Conservation (phyloP, 1,140 invertebrate genomes). For the Heliconius nattereri region DNA sequence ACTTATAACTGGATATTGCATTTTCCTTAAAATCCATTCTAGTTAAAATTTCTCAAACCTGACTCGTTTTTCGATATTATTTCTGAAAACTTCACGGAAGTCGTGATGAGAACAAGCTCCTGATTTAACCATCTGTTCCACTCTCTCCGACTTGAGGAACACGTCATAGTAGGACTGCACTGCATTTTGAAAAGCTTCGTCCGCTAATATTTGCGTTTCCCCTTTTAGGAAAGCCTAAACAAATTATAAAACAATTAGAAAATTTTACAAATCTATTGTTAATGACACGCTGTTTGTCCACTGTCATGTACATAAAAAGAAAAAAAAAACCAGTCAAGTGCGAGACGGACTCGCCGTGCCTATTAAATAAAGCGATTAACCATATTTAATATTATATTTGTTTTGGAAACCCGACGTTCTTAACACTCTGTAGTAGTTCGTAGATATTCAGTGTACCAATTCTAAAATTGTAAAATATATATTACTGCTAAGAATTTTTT, state of each 20-base stretch:
- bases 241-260: not conserved
- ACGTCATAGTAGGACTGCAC: constrained; percentile 98
- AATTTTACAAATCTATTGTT: not conserved
- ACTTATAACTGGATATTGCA: no score
- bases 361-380: no score
- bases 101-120: constrained; percentile 99
- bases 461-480: no score
- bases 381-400: no score
- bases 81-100: constrained; percentile 98
- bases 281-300: not conserved
- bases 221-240: constrained; percentile 93
- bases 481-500: no score
- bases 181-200: constrained; percentile 99
- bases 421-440: no score
- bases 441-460: no score
- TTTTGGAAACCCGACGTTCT: no score
- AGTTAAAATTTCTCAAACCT: constrained; percentile 78
- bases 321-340: no score
- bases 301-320: no score
- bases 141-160: constrained; percentile 97
- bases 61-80: constrained; percentile 98
- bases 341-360: no score
- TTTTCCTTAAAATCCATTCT: no score
- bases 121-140: constrained; percentile 96
- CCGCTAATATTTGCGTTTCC: constrained; percentile 98